phyloP scores from a whole-genome alignment of 2,888 invertebrate species.

The Amblyjoppa proteus region DNA sequence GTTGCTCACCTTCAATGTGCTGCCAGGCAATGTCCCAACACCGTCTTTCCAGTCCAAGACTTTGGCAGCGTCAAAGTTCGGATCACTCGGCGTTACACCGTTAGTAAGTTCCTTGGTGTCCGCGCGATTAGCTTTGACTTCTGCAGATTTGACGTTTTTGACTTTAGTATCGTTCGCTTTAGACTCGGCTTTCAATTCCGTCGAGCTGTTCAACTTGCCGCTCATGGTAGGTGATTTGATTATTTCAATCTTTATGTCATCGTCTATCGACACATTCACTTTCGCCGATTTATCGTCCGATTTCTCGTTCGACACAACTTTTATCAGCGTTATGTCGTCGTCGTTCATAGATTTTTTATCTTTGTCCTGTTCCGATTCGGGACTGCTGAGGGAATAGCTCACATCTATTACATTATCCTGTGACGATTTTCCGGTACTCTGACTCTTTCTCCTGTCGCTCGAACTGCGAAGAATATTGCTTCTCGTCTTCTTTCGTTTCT shows the following conservation, averaged over 20 bases:
- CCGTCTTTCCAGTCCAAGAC: constrained; percentile 91
- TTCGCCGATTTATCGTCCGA: constrained; percentile 79
- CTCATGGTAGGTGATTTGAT: constrained; percentile 78
- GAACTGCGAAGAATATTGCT: constrained; percentile 81
- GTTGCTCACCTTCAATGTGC: constrained; percentile 84
- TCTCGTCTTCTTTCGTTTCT: constrained; percentile 80
- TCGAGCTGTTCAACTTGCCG: constrained; percentile 66
- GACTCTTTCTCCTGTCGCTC: constrained; percentile 80
- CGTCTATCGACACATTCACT: constrained; percentile 73
- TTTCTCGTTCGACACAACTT: constrained; percentile 78
- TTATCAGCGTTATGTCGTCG: constrained; percentile 83
- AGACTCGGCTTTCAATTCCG: constrained; percentile 73
- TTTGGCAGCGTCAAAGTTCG: constrained; percentile 86
- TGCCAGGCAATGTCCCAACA: constrained; percentile 89
- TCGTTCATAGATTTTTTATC: constrained; percentile 81
- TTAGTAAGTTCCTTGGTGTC: constrained; percentile 76
- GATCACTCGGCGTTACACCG: constrained; percentile 73
- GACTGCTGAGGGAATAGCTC: constrained; percentile 79
- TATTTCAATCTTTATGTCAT: constrained; percentile 84
- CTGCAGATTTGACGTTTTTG: constrained; percentile 41
- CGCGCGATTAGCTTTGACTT: constrained; percentile 51
- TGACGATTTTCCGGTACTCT: constrained; percentile 78
- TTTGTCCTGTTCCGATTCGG: constrained; percentile 82
- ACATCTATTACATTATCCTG: constrained; percentile 79
- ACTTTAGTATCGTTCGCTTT: constrained; percentile 24